Evolutionary conservation across 1,140 invertebrate genomes (phyloP).

Genomic region (Oscheius sp.): DNA sequence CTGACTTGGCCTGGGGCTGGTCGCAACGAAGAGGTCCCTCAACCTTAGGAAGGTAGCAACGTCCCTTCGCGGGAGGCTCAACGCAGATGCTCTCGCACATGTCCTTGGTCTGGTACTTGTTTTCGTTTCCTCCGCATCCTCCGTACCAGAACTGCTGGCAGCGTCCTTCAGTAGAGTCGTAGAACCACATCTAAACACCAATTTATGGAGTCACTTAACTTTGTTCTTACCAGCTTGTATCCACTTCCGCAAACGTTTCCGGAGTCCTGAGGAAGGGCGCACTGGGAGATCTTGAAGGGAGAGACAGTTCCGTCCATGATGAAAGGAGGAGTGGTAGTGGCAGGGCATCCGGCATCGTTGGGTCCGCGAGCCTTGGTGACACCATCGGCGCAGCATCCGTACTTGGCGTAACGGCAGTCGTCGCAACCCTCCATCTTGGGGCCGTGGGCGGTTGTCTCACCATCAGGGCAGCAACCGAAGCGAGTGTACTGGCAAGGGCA

Average conservation of each 20-base stretch:
- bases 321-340: slow-evolving; percentile 52
- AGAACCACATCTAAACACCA: slow-evolving; percentile 84
- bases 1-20: slow-evolving; percentile 37
- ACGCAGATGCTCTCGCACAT: slow-evolving; percentile 84
- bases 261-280: slow-evolving; percentile 47
- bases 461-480: slow-evolving; percentile 90
- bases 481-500: slow-evolving; percentile 81
- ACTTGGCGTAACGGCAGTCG: slow-evolving; percentile 58
- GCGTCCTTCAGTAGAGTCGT: slow-evolving; percentile 73
- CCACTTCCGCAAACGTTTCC: slow-evolving; percentile 48
- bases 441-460: slow-evolving; percentile 76
- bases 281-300: slow-evolving; percentile 48
- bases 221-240: slow-evolving; percentile 72
- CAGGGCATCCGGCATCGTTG: slow-evolving; percentile 59
- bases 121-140: slow-evolving; percentile 81
- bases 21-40: slow-evolving; percentile 56
- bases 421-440: slow-evolving; percentile 76
- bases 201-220: slow-evolving; percentile 57
- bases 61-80: slow-evolving; percentile 74
- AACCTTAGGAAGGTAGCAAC: slow-evolving; percentile 60
- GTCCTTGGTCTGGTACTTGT: slow-evolving; percentile 77
- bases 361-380: slow-evolving; percentile 61
- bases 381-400: slow-evolving; percentile 63
- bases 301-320: slow-evolving; percentile 58
- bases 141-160: slow-evolving; percentile 78